A percentile compares a stretch with the other conserved stretches of the same genome.
These are phyloP conservation scores for Lutraria rhynchaena DNA, from an alignment of 1,140 invertebrate genomes.

Conservation along the genomic window DNA sequence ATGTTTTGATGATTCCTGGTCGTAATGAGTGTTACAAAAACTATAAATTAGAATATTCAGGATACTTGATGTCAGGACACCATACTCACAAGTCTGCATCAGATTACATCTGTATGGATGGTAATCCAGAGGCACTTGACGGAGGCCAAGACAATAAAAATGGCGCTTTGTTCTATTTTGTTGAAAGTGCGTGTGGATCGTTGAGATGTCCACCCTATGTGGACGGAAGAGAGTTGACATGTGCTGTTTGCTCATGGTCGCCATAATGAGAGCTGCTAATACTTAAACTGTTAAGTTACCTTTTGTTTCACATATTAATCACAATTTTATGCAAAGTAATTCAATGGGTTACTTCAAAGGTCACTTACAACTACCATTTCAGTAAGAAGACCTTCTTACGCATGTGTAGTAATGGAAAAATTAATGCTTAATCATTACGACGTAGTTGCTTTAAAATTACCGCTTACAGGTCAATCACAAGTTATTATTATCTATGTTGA, in stretches of 20 bases:
- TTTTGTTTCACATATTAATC: no score
- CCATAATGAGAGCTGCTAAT: no score
- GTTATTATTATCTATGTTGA: no score
- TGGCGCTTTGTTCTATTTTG: constrained; percentile 58
- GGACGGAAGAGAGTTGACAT: constrained; percentile 57
- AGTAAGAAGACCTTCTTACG: no score
- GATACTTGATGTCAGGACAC: constrained; percentile 56
- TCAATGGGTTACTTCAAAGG: no score
- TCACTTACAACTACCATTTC: no score
- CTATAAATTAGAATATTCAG: constrained; percentile 59
- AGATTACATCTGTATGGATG: constrained; percentile 62
- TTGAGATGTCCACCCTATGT: constrained; percentile 64
- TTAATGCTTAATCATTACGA: no score
- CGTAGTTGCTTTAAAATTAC: no score
- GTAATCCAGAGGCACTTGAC: constrained; percentile 23
- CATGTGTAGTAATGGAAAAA: no score
- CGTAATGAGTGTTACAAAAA: constrained; percentile 32
- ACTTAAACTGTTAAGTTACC: no score
- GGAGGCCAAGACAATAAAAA: constrained; percentile 26
- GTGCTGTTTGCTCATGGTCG: constrained; percentile 67
- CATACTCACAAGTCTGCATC: constrained; percentile 6
- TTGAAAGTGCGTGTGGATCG: constrained; percentile 42
- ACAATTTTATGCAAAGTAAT: no score
- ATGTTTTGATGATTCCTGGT: constrained; percentile 59
- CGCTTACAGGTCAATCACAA: no score